Evolutionary conservation across 37 sponge, comb jelly and placozoan genomes (phyloP), one percentile per base, ranked within the genome.

Genomic region (Eunapius fragilis): DNA sequence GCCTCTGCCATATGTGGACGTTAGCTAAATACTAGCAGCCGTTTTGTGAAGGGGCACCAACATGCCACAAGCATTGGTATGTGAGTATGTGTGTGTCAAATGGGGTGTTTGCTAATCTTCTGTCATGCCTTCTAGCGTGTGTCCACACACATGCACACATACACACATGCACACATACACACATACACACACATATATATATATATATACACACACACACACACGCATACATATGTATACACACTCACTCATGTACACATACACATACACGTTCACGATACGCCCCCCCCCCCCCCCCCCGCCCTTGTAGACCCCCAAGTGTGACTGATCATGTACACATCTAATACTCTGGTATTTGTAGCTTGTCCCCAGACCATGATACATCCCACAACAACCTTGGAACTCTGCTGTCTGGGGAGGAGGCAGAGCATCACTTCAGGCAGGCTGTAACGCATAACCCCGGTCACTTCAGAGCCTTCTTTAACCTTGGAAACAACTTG

Each of bases 301-400:
- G n/a, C n/a, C n/a, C n/a, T n/a, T n/a, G n/a, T n/a, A n/a, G n/a
- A n/a, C n/a, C n/a, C n/a, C n/a, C n/a, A n/a, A n/a, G n/a, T n/a
- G n/a, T n/a, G 47, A 45, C 47, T 45, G 47, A 9, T 4, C 47
- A 11, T 45, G 47, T 45, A 45, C 47, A 45, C 47, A 11, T 45
- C 24, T 34, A 75, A 10, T 2, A 34, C 69, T 28, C 84, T 83
- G 13, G 37, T 24, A 41, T 12, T 31, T 30, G 14, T 73, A 88
- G 89, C 30, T 37, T 90, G 12, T 41, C 84, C 41, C 94, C 94
- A 2, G 83, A 90, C 45, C 97, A 97, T 74, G 91, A 91, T 69
- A 92, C 89, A 58, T 84, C 95, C 31, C 91, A 89, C 86, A 97
- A 97, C 83, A 97, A 97, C 88, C 82, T 97, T 23, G 97, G 91